Conservation (phyloP, 2,888 invertebrate species). For the Melinopterus prodromus region DNA sequence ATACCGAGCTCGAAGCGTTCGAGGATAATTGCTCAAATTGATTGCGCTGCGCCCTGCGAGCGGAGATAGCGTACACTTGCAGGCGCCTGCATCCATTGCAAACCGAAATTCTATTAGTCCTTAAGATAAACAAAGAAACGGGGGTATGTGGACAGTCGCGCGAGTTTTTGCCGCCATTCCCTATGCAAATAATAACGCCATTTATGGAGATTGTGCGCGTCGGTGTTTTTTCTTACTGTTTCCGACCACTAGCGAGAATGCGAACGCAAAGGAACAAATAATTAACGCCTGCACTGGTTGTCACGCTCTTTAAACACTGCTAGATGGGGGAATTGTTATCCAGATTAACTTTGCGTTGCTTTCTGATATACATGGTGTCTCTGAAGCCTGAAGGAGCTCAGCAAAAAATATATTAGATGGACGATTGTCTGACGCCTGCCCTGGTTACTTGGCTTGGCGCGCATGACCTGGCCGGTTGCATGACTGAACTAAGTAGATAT, state of each 20-base stretch:
- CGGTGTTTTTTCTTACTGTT: not conserved
- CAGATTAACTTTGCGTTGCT: too few relatives aligned
- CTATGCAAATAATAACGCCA: not conserved
- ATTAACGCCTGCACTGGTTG: not conserved
- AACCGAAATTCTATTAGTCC: not conserved
- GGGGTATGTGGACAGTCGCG: not conserved
- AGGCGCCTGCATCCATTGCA: not conserved
- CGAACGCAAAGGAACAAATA: not conserved
- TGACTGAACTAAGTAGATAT: too few relatives aligned
- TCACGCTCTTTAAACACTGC: too few relatives aligned
- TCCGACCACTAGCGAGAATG: not conserved
- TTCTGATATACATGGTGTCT: too few relatives aligned
- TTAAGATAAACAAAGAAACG: not conserved
- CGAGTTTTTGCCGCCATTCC: not conserved
- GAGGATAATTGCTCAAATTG: conserved; percentile 22
- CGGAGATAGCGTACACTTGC: not conserved
- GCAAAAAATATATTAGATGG: too few relatives aligned
- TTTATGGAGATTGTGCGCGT: not conserved
- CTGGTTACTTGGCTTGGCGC: too few relatives aligned
- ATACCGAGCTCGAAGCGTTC: conserved; percentile 19
- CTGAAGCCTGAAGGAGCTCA: too few relatives aligned
- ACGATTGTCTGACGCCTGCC: too few relatives aligned
- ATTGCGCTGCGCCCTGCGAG: conserved; percentile 11
- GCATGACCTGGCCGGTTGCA: too few relatives aligned
- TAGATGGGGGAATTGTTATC: too few relatives aligned